These are phyloP conservation scores for Babyrousa celebensis DNA, from an alignment of 2,797 vertebrate genomes.

Conservation along the genomic window DNA sequence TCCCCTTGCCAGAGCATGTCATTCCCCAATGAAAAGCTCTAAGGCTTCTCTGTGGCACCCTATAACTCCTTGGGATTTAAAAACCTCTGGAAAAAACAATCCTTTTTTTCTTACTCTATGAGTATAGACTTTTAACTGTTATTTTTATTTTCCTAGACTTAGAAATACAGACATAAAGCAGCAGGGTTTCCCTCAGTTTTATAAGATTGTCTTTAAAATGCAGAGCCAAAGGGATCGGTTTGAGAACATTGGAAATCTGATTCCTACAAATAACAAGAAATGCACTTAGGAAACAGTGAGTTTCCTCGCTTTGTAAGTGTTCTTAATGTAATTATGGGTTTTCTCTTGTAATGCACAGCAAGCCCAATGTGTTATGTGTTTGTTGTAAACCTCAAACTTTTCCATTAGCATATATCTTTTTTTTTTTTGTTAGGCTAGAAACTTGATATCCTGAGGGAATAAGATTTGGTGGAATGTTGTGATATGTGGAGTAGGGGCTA, in stretches of 20 bases:
- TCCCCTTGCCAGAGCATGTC: not conserved
- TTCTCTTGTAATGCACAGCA: conserved; percentile 11
- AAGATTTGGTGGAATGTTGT: conserved; percentile 4
- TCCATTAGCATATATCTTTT: not conserved
- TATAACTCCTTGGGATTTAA: conserved; percentile 5
- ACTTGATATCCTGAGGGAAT: not conserved
- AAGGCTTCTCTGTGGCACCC: not conserved
- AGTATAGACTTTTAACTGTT: conserved; percentile 28
- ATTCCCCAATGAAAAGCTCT: not conserved
- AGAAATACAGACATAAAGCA: conserved; percentile 64
- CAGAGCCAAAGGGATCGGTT: conserved; percentile 44
- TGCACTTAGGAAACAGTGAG: not conserved
- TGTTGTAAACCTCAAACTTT: not conserved
- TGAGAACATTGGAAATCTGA: conserved; percentile 74
- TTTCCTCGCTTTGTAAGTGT: conserved; percentile 7
- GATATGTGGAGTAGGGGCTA: not conserved
- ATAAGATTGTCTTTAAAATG: conserved; percentile 75
- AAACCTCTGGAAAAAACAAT: conserved; percentile 70
- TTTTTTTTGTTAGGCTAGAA: not conserved
- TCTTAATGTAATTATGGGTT: not conserved
- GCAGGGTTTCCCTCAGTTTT: conserved; percentile 63
- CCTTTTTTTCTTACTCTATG: not conserved
- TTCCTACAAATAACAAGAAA: conserved; percentile 69
- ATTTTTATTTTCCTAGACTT: conserved; percentile 70
- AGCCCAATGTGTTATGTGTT: not conserved